phyloP scores from a whole-genome alignment of 2,888 invertebrate genomes.

The Metellina segmentata region DNA sequence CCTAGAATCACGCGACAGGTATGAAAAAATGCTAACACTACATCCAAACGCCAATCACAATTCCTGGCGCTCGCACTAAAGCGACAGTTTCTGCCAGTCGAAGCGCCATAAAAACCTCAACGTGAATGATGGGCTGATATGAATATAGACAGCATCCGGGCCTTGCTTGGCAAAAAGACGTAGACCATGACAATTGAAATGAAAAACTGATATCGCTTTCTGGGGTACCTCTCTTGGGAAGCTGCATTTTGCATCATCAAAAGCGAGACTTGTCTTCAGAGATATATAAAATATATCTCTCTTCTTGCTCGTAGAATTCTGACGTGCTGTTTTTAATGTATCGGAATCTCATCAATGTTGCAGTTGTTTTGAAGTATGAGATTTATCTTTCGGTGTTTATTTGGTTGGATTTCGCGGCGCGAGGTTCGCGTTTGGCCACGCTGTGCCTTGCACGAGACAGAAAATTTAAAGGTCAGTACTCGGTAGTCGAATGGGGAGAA shows the following conservation, averaged over 20 bases:
- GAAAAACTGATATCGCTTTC: background rate
- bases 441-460: too few relatives aligned
- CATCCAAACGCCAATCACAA: too few relatives aligned
- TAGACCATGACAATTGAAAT: background rate
- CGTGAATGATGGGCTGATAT: background rate
- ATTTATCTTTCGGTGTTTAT: too few relatives aligned
- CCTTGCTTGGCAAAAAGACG: background rate
- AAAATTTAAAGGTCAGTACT: too few relatives aligned
- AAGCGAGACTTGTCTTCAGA: background rate
- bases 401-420: too few relatives aligned
- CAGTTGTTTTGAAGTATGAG: background rate
- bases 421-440: too few relatives aligned
- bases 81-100: too few relatives aligned
- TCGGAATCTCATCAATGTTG: background rate
- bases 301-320: background rate
- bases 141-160: background rate
- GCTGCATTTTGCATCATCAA: background rate
- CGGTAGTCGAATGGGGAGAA: too few relatives aligned
- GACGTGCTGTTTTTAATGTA: background rate
- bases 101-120: too few relatives aligned
- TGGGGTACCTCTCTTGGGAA: background rate
- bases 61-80: too few relatives aligned
- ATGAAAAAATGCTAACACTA: too few relatives aligned
- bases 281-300: background rate
- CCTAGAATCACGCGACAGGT: too few relatives aligned